Conservation (phyloP, 2,797 vertebrate species). For the Lacerta agilis region DNA sequence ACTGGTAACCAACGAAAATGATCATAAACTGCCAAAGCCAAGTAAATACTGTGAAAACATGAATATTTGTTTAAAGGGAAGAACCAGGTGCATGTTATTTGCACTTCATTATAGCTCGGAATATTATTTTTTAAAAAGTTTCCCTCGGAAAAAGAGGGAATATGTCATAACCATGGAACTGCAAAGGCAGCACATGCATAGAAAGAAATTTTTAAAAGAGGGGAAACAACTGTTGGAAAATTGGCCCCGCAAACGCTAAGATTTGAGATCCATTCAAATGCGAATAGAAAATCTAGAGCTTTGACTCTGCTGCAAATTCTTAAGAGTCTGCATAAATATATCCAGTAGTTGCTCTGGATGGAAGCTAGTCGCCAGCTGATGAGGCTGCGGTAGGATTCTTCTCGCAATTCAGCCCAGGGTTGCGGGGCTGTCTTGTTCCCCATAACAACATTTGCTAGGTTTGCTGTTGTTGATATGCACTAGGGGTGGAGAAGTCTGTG, state of each 20-base stretch:
- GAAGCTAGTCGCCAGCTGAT: no score
- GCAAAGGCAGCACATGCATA: background rate
- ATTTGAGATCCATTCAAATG: conserved; percentile 1
- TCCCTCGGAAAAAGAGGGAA: background rate
- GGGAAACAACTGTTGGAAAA: background rate
- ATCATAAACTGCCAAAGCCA: conserved; percentile 17
- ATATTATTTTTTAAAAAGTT: background rate
- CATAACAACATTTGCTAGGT: no score
- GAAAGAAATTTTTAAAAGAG: background rate
- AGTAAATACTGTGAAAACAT: conserved; percentile 20
- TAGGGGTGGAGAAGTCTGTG: no score
- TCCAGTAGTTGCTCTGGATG: no score
- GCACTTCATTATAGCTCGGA: conserved; percentile 24
- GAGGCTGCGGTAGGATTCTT: no score
- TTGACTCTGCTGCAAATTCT: background rate
- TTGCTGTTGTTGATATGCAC: no score
- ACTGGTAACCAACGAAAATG: conserved; percentile 22
- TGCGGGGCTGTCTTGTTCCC: no score
- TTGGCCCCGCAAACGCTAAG: background rate
- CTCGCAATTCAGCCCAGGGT: no score
- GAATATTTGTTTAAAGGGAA: conserved; percentile 29
- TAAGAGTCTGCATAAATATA: background rate
- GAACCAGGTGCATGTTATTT: conserved; percentile 29
- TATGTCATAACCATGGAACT: background rate
- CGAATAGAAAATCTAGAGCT: background rate